Percentiles rank a stretch among this genome's conserved stretches.
phyloP scores from a whole-genome alignment of 2,888 invertebrate genomes.

The Prosapia bicincta region DNA sequence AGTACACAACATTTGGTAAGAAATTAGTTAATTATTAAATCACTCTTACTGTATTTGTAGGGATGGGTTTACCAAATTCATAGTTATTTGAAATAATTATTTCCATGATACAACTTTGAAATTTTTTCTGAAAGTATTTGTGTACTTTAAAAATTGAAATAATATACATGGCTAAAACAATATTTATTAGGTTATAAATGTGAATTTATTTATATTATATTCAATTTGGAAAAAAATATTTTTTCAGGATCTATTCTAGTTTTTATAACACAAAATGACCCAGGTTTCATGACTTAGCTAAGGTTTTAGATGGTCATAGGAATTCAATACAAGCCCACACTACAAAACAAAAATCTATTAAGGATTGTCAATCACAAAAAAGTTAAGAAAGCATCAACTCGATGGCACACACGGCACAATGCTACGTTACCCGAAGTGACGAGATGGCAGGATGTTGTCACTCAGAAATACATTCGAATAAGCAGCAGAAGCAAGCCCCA shows the following conservation, averaged over 20 bases:
- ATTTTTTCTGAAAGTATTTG: neutral
- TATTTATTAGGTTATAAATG: no score
- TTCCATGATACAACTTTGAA: neutral
- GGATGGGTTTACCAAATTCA: neutral
- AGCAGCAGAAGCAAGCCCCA: slow-evolving; percentile 77
- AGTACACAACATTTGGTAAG: neutral
- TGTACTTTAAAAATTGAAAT: no score
- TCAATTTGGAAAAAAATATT: no score
- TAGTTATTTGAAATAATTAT: neutral
- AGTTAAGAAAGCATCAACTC: neutral
- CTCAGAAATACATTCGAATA: slow-evolving; percentile 65
- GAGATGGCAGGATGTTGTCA: slow-evolving; percentile 48
- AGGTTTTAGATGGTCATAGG: neutral
- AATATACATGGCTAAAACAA: no score
- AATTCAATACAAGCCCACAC: neutral
- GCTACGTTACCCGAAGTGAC: slow-evolving; percentile 39
- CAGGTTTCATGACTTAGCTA: neutral
- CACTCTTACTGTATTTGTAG: neutral
- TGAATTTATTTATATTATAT: no score
- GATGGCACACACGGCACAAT: slow-evolving; percentile 9
- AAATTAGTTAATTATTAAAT: neutral
- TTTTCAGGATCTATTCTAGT: neutral
- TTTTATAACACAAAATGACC: neutral
- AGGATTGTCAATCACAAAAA: neutral
- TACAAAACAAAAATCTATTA: neutral